A percentile compares a stretch with the other conserved stretches of the same genome.
Evolutionary conservation across 2,888 invertebrate species (phyloP).

Genomic region (Agonum fuliginosum): DNA sequence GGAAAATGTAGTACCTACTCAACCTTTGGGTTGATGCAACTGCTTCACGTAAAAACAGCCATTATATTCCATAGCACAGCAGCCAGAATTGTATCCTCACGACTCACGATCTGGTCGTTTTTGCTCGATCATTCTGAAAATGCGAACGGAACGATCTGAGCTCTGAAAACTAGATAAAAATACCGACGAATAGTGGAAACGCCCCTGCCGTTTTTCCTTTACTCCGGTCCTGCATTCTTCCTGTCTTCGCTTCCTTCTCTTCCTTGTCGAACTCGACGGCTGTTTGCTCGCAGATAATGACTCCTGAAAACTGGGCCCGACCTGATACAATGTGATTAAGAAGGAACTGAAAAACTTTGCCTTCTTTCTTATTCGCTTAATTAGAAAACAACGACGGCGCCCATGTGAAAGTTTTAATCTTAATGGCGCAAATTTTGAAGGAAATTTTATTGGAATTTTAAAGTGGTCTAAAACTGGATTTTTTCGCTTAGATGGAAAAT

Average conservation of each 20-base stretch:
- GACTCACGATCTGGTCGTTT: slow-evolving; percentile 25
- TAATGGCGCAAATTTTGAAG: slow-evolving; percentile 35
- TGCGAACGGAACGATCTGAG: slow-evolving; percentile 22
- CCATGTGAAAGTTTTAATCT: slow-evolving; percentile 30
- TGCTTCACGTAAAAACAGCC: slow-evolving; percentile 39
- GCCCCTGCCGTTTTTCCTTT: background rate
- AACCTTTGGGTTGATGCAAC: background rate
- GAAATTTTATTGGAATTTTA: slow-evolving; percentile 39
- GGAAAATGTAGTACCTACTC: background rate
- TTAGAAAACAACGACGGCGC: slow-evolving; percentile 34
- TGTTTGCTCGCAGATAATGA: slow-evolving; percentile 50
- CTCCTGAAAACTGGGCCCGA: slow-evolving; percentile 44
- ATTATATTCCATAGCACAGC: slow-evolving; percentile 23
- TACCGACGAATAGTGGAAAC: background rate
- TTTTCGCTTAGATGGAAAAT: slow-evolving; percentile 8
- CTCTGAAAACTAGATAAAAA: slow-evolving; percentile 19
- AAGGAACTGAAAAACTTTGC: slow-evolving; percentile 44
- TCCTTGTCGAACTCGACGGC: slow-evolving; percentile 28
- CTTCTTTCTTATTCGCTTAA: slow-evolving; percentile 44
- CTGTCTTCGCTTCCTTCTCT: slow-evolving; percentile 33
- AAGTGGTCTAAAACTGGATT: slow-evolving; percentile 24
- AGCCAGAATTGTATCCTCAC: slow-evolving; percentile 10
- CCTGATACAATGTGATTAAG: slow-evolving; percentile 49
- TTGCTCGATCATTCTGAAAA: slow-evolving; percentile 38
- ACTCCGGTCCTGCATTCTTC: background rate